Conservation (phyloP, 92 coral and sea anemone genomes). For the Epizoanthus scotinus region DNA sequence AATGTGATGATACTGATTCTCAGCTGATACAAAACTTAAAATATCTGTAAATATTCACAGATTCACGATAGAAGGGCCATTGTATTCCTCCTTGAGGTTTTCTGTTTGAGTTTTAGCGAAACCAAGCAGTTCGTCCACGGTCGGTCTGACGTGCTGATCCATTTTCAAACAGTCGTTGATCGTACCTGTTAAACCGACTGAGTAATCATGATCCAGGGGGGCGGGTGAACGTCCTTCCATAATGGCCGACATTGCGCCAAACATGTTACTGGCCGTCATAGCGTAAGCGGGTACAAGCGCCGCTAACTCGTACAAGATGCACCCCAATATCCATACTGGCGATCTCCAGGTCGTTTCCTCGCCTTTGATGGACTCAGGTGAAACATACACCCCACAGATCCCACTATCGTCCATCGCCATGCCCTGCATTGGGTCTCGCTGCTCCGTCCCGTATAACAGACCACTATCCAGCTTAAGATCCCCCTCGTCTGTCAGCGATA, state of each 20-base stretch:
- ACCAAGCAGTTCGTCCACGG: conserved; percentile 56
- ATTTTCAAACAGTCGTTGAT: conserved; percentile 42
- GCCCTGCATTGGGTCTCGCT: conserved; percentile 70
- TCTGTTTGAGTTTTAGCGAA: conserved; percentile 47
- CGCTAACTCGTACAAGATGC: conserved; percentile 83
- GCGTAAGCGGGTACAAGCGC: conserved; percentile 90
- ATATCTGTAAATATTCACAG: conserved; percentile 14
- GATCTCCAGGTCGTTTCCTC: conserved; percentile 71
- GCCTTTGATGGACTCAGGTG: conserved; percentile 89
- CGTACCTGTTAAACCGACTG: conserved; percentile 43
- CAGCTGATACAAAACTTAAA: neutral
- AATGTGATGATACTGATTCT: neutral
- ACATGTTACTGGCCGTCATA: conserved; percentile 89
- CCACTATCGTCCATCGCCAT: conserved; percentile 74
- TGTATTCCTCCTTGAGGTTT: conserved; percentile 42
- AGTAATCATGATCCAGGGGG: conserved; percentile 36
- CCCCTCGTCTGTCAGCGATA: conserved; percentile 90
- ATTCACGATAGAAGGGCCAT: conserved; percentile 53
- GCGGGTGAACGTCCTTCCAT: conserved; percentile 89
- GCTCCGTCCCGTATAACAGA: conserved; percentile 64
- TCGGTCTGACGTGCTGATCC: conserved; percentile 61
- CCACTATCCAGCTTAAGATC: conserved; percentile 86
- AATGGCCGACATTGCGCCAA: conserved; percentile 82
- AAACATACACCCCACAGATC: conserved; percentile 76
- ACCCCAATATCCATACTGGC: conserved; percentile 86